Percentiles rank a stretch among this genome's conserved stretches.
Conservation (phyloP, 2,113 vertebrate genomes). For the Eublepharis macularius region DNA sequence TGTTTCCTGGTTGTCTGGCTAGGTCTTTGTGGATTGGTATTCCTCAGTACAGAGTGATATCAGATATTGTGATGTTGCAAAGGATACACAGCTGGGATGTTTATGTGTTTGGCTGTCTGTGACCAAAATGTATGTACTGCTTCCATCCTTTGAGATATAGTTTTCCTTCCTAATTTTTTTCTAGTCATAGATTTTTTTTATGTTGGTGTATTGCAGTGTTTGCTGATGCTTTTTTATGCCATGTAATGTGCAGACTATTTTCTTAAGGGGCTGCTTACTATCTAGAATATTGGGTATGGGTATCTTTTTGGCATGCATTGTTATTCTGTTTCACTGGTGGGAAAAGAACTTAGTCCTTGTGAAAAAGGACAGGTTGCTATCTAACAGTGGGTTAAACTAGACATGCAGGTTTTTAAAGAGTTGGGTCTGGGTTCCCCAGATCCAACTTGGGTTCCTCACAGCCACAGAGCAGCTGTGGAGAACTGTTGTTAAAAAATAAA, state of each 20-base stretch:
- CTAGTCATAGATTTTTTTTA: not conserved
- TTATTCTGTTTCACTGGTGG: not conserved
- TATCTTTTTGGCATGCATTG: not conserved
- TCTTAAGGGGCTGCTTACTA: not conserved
- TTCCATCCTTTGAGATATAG: no score
- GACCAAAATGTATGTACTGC: not conserved
- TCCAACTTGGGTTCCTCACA: no score
- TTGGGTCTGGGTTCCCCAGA: no score
- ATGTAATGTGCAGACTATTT: not conserved
- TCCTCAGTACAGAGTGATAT: not conserved
- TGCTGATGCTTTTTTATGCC: not conserved
- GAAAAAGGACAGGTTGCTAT: not conserved
- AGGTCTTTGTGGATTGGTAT: not conserved
- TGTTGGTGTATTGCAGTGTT: not conserved
- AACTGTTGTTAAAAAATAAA: no score
- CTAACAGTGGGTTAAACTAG: no score
- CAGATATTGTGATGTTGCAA: not conserved
- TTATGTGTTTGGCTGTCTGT: not conserved
- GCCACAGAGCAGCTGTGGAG: no score
- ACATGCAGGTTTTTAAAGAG: no score
- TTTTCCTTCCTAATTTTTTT: no score
- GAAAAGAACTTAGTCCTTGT: not conserved
- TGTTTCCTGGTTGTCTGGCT: not conserved
- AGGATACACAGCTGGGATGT: not conserved
- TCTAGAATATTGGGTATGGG: not conserved